Base-by-base conservation (phyloP, 2,797 vertebrate genomes). In the Pipistrellus kuhlii region DNA sequence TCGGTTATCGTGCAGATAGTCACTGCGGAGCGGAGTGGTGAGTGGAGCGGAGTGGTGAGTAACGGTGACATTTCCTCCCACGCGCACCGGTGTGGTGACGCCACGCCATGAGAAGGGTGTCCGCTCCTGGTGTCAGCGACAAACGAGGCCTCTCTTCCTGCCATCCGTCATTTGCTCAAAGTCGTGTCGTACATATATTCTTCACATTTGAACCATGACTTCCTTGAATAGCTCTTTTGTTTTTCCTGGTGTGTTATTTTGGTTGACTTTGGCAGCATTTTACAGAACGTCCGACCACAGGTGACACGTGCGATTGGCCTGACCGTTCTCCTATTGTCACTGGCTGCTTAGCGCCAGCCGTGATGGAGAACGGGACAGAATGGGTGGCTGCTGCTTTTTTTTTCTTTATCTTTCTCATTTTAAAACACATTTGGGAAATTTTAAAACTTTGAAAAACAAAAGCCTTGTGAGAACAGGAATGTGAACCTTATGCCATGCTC, bases 261-360 rank as follows among this genome's bases (percentile, higher is more conserved):
- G n/a, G 25, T 88, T 90, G 30, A 75, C 90, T 91, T 91, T 81
- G 87, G 64, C 57, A 46, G 14, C 30, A 9, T 66, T 85, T 88
- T 59, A 76, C 38, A 51, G 68, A 84, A 1, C 87, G 30, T 78
- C 44, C 44, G 51, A 9, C 66, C 32, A 18, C 48, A 64, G 55
- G 55, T 53, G 38, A 68, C 77, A 51, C 44, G 20, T 38, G 46
- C 44, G 95, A 41, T 62, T 88, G 17, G 69, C 35, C 62, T 92
- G 88, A 55, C 5, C 53, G 78, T 68, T 64, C 11, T 90, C 53
- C 85, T 59, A 11, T 3, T 89, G 64, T 23, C 18, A 9, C 57
- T 85, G 55, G 71, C 68, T 91, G 46, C 41, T 25, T 15, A 32
- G 71, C 38, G 35, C 62, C 21, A 48, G 46, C 18, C 5, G 69